These are phyloP conservation scores for Drosophila melanica DNA, from an alignment of 1,140 invertebrate species.

Conservation along the genomic window DNA sequence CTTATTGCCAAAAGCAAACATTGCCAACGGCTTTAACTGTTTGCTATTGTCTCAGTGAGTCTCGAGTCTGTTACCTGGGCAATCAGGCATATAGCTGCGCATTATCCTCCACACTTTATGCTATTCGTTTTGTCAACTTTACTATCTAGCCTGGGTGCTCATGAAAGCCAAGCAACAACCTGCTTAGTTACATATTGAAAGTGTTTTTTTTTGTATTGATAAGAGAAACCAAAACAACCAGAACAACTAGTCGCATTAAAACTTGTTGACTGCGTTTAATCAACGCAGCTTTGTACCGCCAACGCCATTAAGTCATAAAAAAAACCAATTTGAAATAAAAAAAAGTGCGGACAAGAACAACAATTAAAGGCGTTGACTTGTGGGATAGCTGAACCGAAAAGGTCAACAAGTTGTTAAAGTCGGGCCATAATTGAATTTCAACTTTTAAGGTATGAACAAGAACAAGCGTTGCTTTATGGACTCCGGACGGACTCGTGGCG, in stretches of 20 bases:
- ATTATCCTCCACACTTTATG: neutral
- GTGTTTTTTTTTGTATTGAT: slow-evolving; percentile 33
- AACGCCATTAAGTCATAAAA: slow-evolving; percentile 59
- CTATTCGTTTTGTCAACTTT: slow-evolving; percentile 67
- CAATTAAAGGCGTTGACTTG: slow-evolving; percentile 43
- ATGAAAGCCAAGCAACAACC: slow-evolving; percentile 58
- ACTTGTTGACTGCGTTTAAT: slow-evolving; percentile 51
- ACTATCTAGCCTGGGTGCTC: slow-evolving; percentile 52
- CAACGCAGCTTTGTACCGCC: slow-evolving; percentile 11
- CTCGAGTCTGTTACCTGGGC: slow-evolving; percentile 3
- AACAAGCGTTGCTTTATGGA: slow-evolving; percentile 14
- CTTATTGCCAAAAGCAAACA: slow-evolving; percentile 31
- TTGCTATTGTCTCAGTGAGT: slow-evolving; percentile 12
- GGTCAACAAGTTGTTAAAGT: slow-evolving; percentile 64
- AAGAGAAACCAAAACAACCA: slow-evolving; percentile 24
- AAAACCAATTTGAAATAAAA: slow-evolving; percentile 40
- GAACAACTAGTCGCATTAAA: slow-evolving; percentile 5
- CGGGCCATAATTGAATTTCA: slow-evolving; percentile 44
- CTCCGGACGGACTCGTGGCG: slow-evolving; percentile 11
- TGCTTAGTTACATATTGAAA: slow-evolving; percentile 1
- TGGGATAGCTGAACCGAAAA: slow-evolving; percentile 33
- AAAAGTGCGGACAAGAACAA: slow-evolving; percentile 56
- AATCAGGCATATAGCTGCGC: neutral
- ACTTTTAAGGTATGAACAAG: slow-evolving; percentile 16
- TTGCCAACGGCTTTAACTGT: slow-evolving; percentile 34